Evolutionary conservation across 2,888 invertebrate species (phyloP).

Genomic region (Leptopterna dolabrata): DNA sequence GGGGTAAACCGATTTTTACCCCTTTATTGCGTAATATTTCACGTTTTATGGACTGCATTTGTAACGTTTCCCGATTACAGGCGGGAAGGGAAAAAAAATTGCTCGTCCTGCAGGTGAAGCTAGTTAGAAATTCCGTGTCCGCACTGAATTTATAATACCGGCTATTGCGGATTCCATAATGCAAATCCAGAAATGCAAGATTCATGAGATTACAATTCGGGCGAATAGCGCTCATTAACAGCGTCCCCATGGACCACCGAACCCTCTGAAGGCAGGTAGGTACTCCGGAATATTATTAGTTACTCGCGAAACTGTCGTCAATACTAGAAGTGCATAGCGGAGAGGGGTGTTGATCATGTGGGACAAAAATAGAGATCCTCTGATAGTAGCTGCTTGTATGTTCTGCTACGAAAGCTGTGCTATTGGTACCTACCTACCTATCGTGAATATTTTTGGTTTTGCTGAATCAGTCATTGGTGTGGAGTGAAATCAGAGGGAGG

Average conservation of each 20-base stretch:
- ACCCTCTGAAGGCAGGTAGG: not conserved
- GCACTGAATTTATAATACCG: constrained; percentile 2
- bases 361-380: no score
- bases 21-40: constrained; percentile 2
- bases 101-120: not conserved
- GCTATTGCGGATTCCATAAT: constrained; percentile 10
- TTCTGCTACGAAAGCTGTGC: no score
- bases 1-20: constrained; percentile 1
- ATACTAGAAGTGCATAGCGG: no score
- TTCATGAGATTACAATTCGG: constrained; percentile 3
- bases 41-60: constrained; percentile 19
- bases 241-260: not conserved
- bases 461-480: no score
- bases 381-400: no score
- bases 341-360: no score
- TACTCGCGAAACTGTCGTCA: no score
- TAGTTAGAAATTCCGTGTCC: not conserved
- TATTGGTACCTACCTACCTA: no score
- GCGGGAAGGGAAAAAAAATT: not conserved
- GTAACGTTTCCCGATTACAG: not conserved
- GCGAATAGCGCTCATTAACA: constrained; percentile 3
- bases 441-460: no score
- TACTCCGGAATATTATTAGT: not conserved
- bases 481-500: no score
- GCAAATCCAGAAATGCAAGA: not conserved